These are phyloP conservation scores for Sinohyriopsis cumingii DNA, from an alignment of 2,888 invertebrate genomes.

Conservation along the genomic window DNA sequence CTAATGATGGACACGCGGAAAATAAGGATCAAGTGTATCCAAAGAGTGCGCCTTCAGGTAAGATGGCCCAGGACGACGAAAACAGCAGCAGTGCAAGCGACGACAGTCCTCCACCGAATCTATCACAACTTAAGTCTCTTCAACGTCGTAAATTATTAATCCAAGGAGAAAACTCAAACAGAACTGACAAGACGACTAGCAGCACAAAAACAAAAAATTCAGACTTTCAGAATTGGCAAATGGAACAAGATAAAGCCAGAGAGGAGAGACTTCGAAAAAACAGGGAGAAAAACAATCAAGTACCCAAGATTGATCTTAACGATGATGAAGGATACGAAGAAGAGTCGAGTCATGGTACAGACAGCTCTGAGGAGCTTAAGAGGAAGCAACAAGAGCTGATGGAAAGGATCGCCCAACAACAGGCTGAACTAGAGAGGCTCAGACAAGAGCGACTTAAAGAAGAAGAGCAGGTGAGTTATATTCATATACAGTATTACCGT, in stretches of 20 bases:
- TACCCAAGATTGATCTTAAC: constrained; percentile 6
- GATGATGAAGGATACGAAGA: constrained; percentile 39
- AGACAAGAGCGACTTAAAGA: constrained; percentile 37
- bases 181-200: no score
- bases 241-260: constrained; percentile 53
- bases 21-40: constrained; percentile 14
- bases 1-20: constrained; percentile 16
- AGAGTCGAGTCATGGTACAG: constrained; percentile 23
- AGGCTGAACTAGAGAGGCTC: constrained; percentile 52
- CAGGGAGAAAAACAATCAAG: constrained; percentile 14
- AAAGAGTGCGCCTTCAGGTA: constrained; percentile 36
- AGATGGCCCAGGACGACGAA: constrained; percentile 7
- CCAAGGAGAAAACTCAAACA: no score
- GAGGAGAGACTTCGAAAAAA: constrained; percentile 42
- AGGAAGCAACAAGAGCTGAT: constrained; percentile 51
- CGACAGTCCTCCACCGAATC: constrained; percentile 43
- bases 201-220: no score
- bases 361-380: constrained; percentile 38
- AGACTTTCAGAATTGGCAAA: constrained; percentile 64
- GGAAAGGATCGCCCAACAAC: constrained; percentile 52
- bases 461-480: constrained; percentile 46
- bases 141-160: constrained; percentile 21
- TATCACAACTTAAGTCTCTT: constrained; percentile 30
- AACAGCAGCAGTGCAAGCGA: constrained; percentile 18
- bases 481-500: background rate